Conservation (phyloP, 2,113 vertebrate species). For the Brachirus orientalis region DNA sequence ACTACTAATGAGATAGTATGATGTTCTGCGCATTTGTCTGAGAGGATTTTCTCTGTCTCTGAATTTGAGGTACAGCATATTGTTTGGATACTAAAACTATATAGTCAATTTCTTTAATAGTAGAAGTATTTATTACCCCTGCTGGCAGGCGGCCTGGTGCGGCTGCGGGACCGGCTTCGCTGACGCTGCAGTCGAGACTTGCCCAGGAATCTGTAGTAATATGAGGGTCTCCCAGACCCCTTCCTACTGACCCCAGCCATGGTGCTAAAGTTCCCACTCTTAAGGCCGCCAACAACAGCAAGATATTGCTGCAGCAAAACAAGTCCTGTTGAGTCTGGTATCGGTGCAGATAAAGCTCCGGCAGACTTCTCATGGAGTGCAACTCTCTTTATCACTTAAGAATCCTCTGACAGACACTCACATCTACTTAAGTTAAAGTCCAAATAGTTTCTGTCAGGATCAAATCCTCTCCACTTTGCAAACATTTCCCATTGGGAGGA, state of each 20-base stretch:
- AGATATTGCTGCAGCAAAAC: slow-evolving; percentile 3
- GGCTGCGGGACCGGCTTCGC: slow-evolving; percentile 94
- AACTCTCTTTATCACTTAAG: slow-evolving; percentile 22
- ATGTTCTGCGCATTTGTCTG: too few relatives aligned
- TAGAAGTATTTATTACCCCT: slow-evolving; percentile 84
- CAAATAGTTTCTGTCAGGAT: slow-evolving; percentile 27
- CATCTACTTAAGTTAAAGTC: slow-evolving; percentile 19
- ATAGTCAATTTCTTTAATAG: slow-evolving; percentile 19
- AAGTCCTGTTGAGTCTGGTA: slow-evolving; percentile 33
- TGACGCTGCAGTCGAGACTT: slow-evolving; percentile 94
- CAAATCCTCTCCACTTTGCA: slow-evolving; percentile 33
- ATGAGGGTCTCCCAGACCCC: slow-evolving; percentile 91
- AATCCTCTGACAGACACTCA: slow-evolving; percentile 19
- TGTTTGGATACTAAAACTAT: background rate
- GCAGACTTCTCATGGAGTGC: slow-evolving; percentile 27
- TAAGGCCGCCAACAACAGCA: background rate
- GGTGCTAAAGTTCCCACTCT: slow-evolving; percentile 41
- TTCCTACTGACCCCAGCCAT: slow-evolving; percentile 93
- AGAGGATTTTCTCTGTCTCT: too few relatives aligned
- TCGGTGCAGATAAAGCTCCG: slow-evolving; percentile 34
- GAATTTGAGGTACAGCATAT: background rate
- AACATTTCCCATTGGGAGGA: slow-evolving; percentile 23
- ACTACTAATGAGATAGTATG: too few relatives aligned
- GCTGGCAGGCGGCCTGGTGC: slow-evolving; percentile 85
- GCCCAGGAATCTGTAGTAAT: slow-evolving; percentile 95